These are phyloP conservation scores for Scelioninae gen. 2 DNA, from an alignment of 2,888 invertebrate genomes.

Conservation along the genomic window DNA sequence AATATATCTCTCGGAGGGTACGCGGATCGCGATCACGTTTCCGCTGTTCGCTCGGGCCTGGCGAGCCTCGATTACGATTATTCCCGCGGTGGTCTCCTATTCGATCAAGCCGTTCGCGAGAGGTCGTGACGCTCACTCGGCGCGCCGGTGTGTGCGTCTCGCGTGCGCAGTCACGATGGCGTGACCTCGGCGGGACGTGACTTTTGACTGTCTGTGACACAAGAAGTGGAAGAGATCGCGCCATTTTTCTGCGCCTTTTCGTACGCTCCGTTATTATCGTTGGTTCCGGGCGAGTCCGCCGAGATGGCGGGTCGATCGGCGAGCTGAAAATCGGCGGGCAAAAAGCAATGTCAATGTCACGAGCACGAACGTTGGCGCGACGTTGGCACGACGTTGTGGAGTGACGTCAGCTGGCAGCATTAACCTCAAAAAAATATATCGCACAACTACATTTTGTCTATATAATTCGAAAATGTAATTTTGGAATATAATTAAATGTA, in stretches of 20 bases:
- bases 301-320: too few relatives aligned
- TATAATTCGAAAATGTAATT: too few relatives aligned
- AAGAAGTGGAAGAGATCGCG: conserved; percentile 1
- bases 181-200: conserved; percentile 63
- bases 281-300: too few relatives aligned
- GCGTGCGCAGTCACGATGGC: conserved; percentile 63
- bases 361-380: too few relatives aligned
- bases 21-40: conserved; percentile 59
- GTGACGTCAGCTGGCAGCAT: too few relatives aligned
- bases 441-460: too few relatives aligned
- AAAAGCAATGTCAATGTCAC: too few relatives aligned
- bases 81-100: conserved; percentile 58
- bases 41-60: conserved; percentile 60
- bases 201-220: conserved; percentile 63
- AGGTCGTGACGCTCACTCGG: conserved; percentile 61
- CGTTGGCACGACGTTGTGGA: too few relatives aligned
- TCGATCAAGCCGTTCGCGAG: conserved; percentile 60
- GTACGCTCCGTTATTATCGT: too few relatives aligned
- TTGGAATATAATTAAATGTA: too few relatives aligned
- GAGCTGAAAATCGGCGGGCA: too few relatives aligned
- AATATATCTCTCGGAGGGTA: conserved; percentile 46
- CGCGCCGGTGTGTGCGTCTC: conserved; percentile 60
- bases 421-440: too few relatives aligned
- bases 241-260: not conserved
- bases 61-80: conserved; percentile 62